Evolutionary conservation across 1,140 invertebrate species (phyloP), one percentile per base, ranked within the genome.

Genomic region (Drosophila watanabei): DNA sequence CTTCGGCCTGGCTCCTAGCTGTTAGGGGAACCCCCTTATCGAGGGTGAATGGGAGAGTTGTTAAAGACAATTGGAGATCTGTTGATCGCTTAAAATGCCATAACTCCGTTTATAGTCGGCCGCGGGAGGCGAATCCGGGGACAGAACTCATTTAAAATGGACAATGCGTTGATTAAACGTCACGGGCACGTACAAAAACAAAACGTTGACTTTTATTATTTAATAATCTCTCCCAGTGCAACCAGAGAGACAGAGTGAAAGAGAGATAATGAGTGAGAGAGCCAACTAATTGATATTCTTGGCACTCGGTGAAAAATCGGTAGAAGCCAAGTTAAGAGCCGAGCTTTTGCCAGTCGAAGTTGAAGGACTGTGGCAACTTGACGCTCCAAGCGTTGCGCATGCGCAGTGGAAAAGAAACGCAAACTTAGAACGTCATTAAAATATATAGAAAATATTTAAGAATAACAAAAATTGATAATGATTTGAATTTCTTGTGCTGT

Each of bases 361-460:
- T 89, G 81, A 88, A 88, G 85, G 85, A 88, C 86, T 88, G 85
- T 89, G 73, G 78, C 73, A 89, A 79, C 62, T 85, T 88, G 85
- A 88, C 85, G 84, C 78, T 60, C 63, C 61, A 37, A 73, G 61
- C 45, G 68, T 75, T 81, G 69, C 85, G 81, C 85, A 81, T 85
- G 85, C 78, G 72, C 80, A 79, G 41, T 59, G 14, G 32, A 41
- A 30, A 35, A 43, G 2, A 48, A 49, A 45, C 35, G 14, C 28
- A 37, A 24, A 56, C 33, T 37, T 24, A 43, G 30, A 51, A 33
- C 39, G 10, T 11, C 57, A 41, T 46, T 16, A 28, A 46, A 20
- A 20, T 16, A 37, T 16, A 37, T 10, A 18, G 33, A 43, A 43
- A 45, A 11, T 54, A 39, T 16, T 16, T 33, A 28, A 45, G n/a